Percentiles rank a stretch among this genome's conserved stretches.
phyloP scores from a whole-genome alignment of 2,888 invertebrate genomes.

The Osmoderma eremita region DNA sequence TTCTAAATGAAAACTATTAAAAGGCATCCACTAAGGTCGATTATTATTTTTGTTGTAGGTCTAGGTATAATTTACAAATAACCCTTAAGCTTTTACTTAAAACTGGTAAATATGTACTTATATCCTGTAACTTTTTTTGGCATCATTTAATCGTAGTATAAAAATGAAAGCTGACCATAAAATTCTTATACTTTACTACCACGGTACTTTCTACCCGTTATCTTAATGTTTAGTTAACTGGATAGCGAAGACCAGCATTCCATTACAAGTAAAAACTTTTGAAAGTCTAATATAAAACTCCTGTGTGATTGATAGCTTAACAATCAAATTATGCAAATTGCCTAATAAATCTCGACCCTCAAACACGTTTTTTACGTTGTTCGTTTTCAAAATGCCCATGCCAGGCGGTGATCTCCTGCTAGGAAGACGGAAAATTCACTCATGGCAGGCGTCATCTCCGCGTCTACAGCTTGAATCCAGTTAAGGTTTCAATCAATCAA shows the following conservation, averaged over 20 bases:
- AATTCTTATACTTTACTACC: slow-evolving; percentile 4
- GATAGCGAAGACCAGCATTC: slow-evolving; percentile 16
- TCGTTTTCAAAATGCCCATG: slow-evolving; percentile 30
- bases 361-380: slow-evolving; percentile 36
- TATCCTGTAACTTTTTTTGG: no score
- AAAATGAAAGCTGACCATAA: slow-evolving; percentile 1
- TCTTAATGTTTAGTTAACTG: slow-evolving; percentile 27
- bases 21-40: no score
- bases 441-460: slow-evolving; percentile 23
- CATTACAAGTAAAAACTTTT: slow-evolving; percentile 39
- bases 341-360: slow-evolving; percentile 40
- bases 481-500: slow-evolving; percentile 50
- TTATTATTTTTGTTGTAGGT: no score
- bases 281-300: slow-evolving; percentile 38
- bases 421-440: slow-evolving; percentile 11
- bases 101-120: not conserved
- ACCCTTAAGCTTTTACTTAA: not conserved
- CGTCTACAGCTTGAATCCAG: slow-evolving; percentile 47
- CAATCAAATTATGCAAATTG: slow-evolving; percentile 43
- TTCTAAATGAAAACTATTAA: no score
- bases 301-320: slow-evolving; percentile 40
- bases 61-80: no score
- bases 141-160: no score
- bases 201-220: slow-evolving; percentile 25
- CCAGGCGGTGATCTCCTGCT: slow-evolving; percentile 32